Percentiles rank a stretch among this genome's conserved stretches.
Conservation (phyloP, 2,113 vertebrate species). For the Pseudois nayaur region DNA sequence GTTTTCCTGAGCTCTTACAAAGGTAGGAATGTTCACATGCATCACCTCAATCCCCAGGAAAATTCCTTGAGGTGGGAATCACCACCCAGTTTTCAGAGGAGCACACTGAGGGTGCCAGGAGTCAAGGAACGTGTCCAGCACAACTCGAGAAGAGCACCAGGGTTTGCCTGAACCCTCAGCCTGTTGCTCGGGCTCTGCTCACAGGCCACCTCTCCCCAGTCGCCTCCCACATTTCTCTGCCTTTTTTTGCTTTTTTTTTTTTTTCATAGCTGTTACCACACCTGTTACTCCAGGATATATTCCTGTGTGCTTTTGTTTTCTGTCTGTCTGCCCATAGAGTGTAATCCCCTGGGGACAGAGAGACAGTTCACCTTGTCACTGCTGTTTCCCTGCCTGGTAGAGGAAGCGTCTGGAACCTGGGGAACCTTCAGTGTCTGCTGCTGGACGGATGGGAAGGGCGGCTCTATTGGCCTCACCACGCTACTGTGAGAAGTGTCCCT, state of each 20-base stretch:
- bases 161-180: not conserved
- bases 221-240: not conserved
- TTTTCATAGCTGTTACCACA: not conserved
- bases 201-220: not conserved
- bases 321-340: not conserved
- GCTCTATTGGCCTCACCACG: not conserved
- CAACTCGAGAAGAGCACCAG: not conserved
- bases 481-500: not conserved
- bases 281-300: not conserved
- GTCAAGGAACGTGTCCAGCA: not conserved
- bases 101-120: not conserved
- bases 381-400: not conserved
- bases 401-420: not conserved
- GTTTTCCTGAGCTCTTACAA: not conserved
- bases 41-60: not conserved
- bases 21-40: not conserved
- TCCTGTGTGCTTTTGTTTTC: not conserved
- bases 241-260: not conserved
- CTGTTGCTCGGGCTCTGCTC: not conserved
- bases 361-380: not conserved
- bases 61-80: not conserved
- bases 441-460: not conserved
- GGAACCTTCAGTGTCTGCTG: not conserved
- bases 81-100: not conserved
- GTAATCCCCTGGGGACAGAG: not conserved